Evolutionary conservation across 2,888 invertebrate species (phyloP), one percentile per base, ranked within the genome.

Genomic region (Drosophila sordidula): DNA sequence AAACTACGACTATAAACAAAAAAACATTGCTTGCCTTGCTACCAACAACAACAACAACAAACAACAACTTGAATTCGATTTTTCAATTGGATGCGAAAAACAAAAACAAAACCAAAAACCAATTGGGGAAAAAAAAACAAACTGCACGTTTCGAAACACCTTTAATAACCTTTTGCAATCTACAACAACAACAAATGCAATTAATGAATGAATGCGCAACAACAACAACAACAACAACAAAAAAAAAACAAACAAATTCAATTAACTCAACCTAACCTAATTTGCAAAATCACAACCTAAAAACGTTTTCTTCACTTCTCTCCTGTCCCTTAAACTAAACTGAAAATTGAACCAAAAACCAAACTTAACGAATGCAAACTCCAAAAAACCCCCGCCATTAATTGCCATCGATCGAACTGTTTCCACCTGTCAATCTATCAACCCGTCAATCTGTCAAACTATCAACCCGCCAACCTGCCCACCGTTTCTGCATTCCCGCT

Each of bases 11-110:
- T 51, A 52, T 42, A 58, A 70, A 54, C 29, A 14, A 64, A 67
- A 50, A 46, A 55, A 77, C 56, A 70, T 72, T 85, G 86, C 88
- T 81, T 85, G 85, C 70, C 85, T 78, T 77, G 83, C 88, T 67
- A 79, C 82, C 50, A 80, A 69, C 68, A 75, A 65, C 25, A 55
- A 65, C 25, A 55, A 66, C 64, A 59, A 68, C 64, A 57, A 62
- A 71, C 58, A 59, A 56, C 69, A 80, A 84, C 41, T 64, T 45
- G 39, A 77, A 78, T 70, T 67, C 58, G 51, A 54, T 46, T 44
- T 51, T 51, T 51, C 12, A 65, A 75, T 78, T 78, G 74, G 70
- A 81, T 66, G 69, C 57, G 56, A 54, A 65, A 59, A 26, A 54
- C 44, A 34, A 44, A 25, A 41, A 26, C n/a, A 46, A 47, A 70